These are phyloP conservation scores for Takifugu flavidus DNA, from an alignment of 2,113 vertebrate genomes.

Conservation along the genomic window DNA sequence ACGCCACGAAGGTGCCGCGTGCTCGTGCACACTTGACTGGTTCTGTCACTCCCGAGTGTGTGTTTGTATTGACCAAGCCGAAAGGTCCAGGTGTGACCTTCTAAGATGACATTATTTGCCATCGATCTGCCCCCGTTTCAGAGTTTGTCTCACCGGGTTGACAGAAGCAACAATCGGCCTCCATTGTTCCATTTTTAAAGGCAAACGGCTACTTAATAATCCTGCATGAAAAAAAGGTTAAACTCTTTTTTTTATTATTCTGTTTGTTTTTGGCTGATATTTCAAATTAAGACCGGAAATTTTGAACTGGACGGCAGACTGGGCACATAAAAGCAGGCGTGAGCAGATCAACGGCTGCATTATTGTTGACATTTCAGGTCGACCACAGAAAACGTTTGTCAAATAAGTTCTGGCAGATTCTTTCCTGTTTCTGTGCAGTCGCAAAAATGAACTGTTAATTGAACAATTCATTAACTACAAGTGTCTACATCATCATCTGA, in stretches of 20 bases:
- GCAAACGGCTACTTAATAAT: conserved; percentile 48
- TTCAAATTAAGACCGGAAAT: conserved; percentile 17
- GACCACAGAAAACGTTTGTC: too few species aligned
- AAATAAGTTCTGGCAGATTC: too few species aligned
- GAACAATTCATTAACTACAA: too few species aligned
- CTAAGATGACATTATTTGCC: conserved; percentile 73
- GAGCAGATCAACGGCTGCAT: background rate
- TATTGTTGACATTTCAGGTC: background rate
- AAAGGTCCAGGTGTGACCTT: conserved; percentile 75
- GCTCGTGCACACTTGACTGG: conserved; percentile 8
- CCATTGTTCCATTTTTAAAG: conserved; percentile 65
- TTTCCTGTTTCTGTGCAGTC: too few species aligned
- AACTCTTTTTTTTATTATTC: conserved; percentile 30
- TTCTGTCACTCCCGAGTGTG: conserved; percentile 26
- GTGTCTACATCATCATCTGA: too few species aligned
- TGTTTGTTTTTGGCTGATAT: conserved; percentile 6
- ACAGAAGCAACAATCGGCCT: conserved; percentile 49
- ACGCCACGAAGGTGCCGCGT: conserved; percentile 50
- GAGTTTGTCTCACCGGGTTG: conserved; percentile 57
- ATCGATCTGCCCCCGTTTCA: conserved; percentile 66
- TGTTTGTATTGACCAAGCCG: conserved; percentile 63
- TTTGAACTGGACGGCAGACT: conserved; percentile 12
- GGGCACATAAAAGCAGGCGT: background rate
- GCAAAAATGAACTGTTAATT: too few species aligned
- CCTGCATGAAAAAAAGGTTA: conserved; percentile 23